Conservation (phyloP, 1,140 invertebrate genomes). For the Forficula auricularia region DNA sequence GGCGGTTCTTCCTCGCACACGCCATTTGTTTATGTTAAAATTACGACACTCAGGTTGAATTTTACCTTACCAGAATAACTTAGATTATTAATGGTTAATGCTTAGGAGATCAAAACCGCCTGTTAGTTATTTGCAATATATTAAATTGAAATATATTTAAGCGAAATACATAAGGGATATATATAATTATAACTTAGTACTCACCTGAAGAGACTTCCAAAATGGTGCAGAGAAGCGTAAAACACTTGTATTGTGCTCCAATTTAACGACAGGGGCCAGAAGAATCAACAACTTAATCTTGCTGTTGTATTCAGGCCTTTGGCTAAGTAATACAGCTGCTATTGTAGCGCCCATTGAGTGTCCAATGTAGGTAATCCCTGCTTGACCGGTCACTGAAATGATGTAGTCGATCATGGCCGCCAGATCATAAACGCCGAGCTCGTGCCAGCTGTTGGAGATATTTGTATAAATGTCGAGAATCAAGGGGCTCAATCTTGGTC, state of each 20-base stretch:
- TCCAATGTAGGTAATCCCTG: constrained; percentile 26
- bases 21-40: no score
- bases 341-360: constrained; percentile 28
- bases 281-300: constrained; percentile 28
- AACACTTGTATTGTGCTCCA: constrained; percentile 17
- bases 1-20: no score
- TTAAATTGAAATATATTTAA: no score
- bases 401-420: constrained; percentile 38
- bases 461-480: no score
- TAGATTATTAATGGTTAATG: no score
- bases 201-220: constrained; percentile 22
- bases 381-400: constrained; percentile 27
- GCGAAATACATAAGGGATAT: no score
- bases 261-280: constrained; percentile 31
- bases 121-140: no score
- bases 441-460: constrained; percentile 28
- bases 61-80: no score
- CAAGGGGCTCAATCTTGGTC: no score
- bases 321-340: constrained; percentile 21
- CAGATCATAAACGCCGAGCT: constrained; percentile 38
- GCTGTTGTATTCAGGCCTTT: constrained; percentile 28
- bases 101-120: no score
- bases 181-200: no score
- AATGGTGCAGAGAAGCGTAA: constrained; percentile 18
- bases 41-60: no score